Evolutionary conservation across 1,140 invertebrate genomes (phyloP), one percentile per base, ranked within the genome.

Genomic region (Zaprionus africanus): DNA sequence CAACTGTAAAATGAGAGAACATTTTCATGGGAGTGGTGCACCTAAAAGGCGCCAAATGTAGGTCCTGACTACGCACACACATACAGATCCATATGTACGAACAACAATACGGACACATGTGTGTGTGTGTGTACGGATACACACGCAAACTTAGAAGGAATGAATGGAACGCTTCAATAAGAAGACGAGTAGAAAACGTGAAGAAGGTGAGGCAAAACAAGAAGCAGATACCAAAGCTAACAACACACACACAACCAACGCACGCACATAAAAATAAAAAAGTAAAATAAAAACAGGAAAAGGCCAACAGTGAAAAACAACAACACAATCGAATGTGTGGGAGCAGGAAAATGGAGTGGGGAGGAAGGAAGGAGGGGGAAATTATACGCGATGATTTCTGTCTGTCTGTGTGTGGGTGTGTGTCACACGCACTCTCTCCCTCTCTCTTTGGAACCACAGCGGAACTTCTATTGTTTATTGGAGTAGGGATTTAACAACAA

Each of bases 401-500:
- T 62, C 26, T 54, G 41, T 65, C 4, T n/a, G 15, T 34, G 15
- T 73, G 68, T 68, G 69, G 41, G 76, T 63, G 71, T 73, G 28
- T 76, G 80, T 79, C 53, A 66, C 65, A 63, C 60, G 46, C 46
- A 51, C 11, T 24, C 19, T 41, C 28, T 31, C 7, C 28, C 28
- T 31, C 38, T 41, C 38, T 51, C 51, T 84, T 61, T 66, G 67
- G 69, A 74, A 38, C 60, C 56, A 73, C 72, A 76, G 46, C 67
- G 79, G 72, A 87, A 83, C 80, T 83, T 80, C 84, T 80, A 83
- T 88, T 88, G 83, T 88, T 87, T 78, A 68, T 78, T 76, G 60
- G 66, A 83, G 62, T 70, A 59, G 77, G 66, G 76, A 62, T 60
- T 56, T 34, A 34, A 34, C 31, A 34, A 34, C 31, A 31, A 65